Evolutionary conservation across 2,888 invertebrate genomes (phyloP), one percentile per base, ranked within the genome.

Genomic region (Plutella xylostella): DNA sequence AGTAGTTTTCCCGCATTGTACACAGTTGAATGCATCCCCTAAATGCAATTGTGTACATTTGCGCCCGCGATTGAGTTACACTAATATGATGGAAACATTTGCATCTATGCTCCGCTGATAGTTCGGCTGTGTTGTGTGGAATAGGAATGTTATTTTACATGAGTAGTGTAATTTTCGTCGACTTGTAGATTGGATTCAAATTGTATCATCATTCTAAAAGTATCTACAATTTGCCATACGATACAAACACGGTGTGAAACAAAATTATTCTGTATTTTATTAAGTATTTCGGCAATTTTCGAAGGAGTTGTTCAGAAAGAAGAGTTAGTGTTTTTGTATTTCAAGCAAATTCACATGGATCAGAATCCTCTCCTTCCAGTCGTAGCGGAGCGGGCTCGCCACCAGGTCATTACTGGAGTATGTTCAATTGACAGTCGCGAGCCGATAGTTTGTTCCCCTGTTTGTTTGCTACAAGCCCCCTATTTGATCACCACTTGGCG

Each of bases 1-100:
- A 72, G 73, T 75, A 73, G 73, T 70, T 71, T 64, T 61, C 48
- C 45, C 52, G 51, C 65, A 55, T 65, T 70, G 57, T 54, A 53
- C 53, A 53, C 57, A 58, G 56, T 55, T 56, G 58, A 72, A 67
- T 73, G 71, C 73, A 69, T 70, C 79, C 80, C 82, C 70, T n/a
- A 72, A 76, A 75, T 72, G 79, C 79, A 78, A 78, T 80, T 79
- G 79, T 71, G 76, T 79, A 76, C 77, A 79, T 75, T 76, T 62
- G 77, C 66, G 78, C 76, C 57, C 62, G 68, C 47, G 71, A 82
- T 80, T 73, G 72, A 75, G 77, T 82, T 82, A 78, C 79, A 70
- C 56, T 65, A 70, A 71, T 72, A 65, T 65, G 62, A 70, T 72
- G 70, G 71, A 71, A 74, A 76, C 73, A 74, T 77, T 78, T 74